Percentiles rank a stretch among this genome's conserved stretches.
These are phyloP conservation scores for Mesitornis unicolor DNA, from an alignment of 2,113 vertebrate genomes.

Conservation along the genomic window DNA sequence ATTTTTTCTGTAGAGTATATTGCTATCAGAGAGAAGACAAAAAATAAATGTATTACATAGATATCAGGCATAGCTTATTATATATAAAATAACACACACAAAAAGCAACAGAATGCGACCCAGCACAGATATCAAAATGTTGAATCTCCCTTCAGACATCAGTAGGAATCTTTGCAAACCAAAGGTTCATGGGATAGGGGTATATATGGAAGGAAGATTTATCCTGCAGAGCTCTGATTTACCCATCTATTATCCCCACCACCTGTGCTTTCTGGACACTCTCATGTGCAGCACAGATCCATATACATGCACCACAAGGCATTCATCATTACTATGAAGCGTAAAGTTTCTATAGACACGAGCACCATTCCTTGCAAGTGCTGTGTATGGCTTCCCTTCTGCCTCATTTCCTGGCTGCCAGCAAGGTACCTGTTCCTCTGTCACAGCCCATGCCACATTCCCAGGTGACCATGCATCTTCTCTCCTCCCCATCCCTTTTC, in stretches of 20 bases:
- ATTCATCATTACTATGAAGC: not conserved
- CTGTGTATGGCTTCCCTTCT: accelerated
- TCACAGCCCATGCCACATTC: not conserved
- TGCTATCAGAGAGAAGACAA: not conserved
- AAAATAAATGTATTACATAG: not conserved
- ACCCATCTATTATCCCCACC: not conserved
- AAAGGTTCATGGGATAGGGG: accelerated
- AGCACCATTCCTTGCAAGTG: not conserved
- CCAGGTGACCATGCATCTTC: not conserved
- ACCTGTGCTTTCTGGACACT: not conserved
- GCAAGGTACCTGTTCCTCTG: not conserved
- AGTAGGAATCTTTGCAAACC: not conserved
- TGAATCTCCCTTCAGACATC: not conserved
- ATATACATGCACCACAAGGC: not conserved
- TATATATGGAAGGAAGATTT: not conserved
- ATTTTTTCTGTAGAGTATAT: not conserved
- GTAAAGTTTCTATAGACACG: not conserved
- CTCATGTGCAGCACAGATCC: not conserved
- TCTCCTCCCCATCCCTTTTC: not conserved
- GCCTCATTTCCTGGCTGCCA: not conserved
- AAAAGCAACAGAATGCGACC: not conserved
- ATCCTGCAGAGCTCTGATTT: not conserved
- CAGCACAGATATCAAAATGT: not conserved
- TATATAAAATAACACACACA: not conserved
- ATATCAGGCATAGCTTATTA: not conserved